Conservation (phyloP, 2,113 vertebrate species). For the Pollimyrus isidori region DNA sequence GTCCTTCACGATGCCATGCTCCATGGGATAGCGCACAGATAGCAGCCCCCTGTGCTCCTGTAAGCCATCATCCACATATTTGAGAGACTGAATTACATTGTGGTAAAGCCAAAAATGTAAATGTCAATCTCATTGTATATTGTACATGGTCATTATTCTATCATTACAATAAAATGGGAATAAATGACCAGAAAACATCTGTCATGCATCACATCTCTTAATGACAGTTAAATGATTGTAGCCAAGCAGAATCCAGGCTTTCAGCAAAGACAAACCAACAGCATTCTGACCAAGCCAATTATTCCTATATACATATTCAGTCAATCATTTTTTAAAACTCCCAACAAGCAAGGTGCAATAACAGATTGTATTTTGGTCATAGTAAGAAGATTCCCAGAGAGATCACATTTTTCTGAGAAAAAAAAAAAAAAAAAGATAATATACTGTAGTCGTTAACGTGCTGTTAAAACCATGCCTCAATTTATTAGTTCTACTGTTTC, state of each 20-base stretch:
- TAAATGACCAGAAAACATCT: not conserved
- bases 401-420: not conserved
- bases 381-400: not conserved
- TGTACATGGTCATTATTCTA: not conserved
- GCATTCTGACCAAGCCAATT: not conserved
- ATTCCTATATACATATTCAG: not conserved
- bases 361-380: not conserved
- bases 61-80: not conserved
- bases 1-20: conserved; percentile 79
- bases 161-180: not conserved
- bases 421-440: not conserved
- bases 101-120: not conserved
- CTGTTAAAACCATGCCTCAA: not conserved
- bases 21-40: conserved; percentile 81
- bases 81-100: not conserved
- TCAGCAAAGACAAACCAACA: not conserved
- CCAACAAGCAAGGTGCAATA: not conserved
- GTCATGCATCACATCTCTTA: not conserved
- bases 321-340: not conserved
- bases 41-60: conserved; percentile 80
- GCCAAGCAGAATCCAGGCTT: not conserved
- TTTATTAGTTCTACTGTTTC: not conserved
- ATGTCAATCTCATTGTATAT: not conserved
- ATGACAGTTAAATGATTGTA: not conserved
- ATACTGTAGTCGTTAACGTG: not conserved